Percentiles rank a stretch among this genome's conserved stretches.
These are phyloP conservation scores for Albula glossodonta DNA, from an alignment of 2,113 vertebrate species.

Conservation along the genomic window DNA sequence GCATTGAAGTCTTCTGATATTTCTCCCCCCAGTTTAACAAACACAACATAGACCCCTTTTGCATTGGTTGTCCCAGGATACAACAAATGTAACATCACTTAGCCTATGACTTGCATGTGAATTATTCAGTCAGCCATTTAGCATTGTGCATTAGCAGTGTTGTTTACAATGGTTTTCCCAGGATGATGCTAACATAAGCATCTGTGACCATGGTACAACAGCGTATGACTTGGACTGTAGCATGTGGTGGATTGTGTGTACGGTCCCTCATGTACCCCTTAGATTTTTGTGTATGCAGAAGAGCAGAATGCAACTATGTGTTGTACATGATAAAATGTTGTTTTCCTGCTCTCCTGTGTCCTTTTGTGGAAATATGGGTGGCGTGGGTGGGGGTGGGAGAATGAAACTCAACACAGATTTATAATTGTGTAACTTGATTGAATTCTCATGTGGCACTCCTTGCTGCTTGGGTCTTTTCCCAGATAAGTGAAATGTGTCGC, in stretches of 20 bases:
- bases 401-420: not conserved
- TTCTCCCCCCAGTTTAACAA: not conserved
- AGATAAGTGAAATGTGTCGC: slow-evolving; percentile 10
- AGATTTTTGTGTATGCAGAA: not conserved
- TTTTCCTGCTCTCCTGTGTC: not conserved
- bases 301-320: not conserved
- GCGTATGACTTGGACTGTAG: not conserved
- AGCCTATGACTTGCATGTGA: not conserved
- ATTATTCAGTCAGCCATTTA: not conserved
- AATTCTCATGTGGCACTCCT: not conserved
- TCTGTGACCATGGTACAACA: not conserved
- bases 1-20: not conserved
- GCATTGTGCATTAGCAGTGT: not conserved
- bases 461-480: not conserved
- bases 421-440: not conserved
- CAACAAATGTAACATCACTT: not conserved
- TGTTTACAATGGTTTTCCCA: not conserved
- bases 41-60: not conserved
- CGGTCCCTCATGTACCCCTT: not conserved
- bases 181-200: not conserved
- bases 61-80: not conserved
- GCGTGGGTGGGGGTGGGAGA: not conserved
- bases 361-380: not conserved
- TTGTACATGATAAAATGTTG: not conserved
- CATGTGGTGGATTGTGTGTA: not conserved